Base-by-base conservation (phyloP, 2,113 vertebrate species). In the Cepphus grylle region DNA sequence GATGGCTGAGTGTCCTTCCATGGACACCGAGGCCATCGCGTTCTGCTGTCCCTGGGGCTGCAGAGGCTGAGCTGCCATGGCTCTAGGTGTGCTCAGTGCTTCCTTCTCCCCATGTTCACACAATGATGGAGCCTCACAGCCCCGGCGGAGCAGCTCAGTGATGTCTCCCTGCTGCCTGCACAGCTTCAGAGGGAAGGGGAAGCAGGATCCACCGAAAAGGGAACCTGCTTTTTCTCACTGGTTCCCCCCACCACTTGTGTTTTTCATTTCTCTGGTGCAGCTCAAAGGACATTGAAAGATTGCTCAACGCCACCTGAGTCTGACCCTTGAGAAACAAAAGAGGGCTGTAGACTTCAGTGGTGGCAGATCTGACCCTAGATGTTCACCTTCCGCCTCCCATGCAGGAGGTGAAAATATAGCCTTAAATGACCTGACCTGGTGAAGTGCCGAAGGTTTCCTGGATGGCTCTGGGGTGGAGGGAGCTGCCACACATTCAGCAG, bases 271-370 rank as follows among this genome's bases (percentile, higher is more conserved):
- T 87, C 73, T 61, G 18, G 8, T 77, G 65, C 34, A 25, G 2
- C 56, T 50, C 61, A 16, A 81, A 94, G 87, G 89, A 73, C 87
- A 82, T 56, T 61, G 66, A 26, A 34, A 47, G 36, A 3, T 40
- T 89, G 42, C 55, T 86, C 73, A 8, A 15, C n/a, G 13, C 40
- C 92, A 90, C 66, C 86, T 90, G 86, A 92, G 59, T 16, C 15
- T 6, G 4, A 71, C 40, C 70, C 87, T 7, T 87, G 81, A 90
- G 93, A 97, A 97, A 96, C 1, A 27, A 96, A 95, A 96, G 93
- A 4, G 52, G 52, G 67, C 18, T 11, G 8, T 27, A 53, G 69
- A 7, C 40, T 70, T 84, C 1, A 3, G 38, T 22, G 43, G 5
- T 15, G 49, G 36, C 52, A 84, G n/a, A 5, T 20, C 47, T 72